Evolutionary conservation across 2,888 invertebrate genomes (phyloP), one percentile per base, ranked within the genome.

Genomic region (Drosophila affinis): DNA sequence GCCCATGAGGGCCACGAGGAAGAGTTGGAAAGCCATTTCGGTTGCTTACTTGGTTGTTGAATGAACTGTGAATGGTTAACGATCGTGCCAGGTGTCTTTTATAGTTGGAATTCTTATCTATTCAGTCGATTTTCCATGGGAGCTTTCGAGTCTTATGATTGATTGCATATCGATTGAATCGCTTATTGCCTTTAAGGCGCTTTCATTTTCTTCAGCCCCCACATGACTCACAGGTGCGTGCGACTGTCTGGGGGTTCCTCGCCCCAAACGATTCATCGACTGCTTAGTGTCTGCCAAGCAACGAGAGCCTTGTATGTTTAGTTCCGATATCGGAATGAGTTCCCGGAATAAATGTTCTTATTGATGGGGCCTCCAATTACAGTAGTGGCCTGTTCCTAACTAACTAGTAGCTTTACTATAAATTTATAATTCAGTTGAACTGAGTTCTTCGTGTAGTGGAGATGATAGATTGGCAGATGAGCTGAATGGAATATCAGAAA

Each of bases 21-120:
- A 32, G n/a, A 73, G 60, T 47, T 81, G 82, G 34, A 48, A 62
- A 47, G 68, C 62, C 82, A 85, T 85, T 48, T 71, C 53, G 63
- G 45, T 53, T 32, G 39, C 7, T 49, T 44, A 17, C 39, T n/a
- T 7, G 14, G 39, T 39, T 39, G 39, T 7, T 39, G 39, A 7
- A 7, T 39, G 0, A n/a, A 39, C 39, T 14, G 45, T 67, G 69
- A 6, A 21, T 29, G 10, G 48, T 1, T 12, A 7, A 0, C n/a
- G 10, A 32, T 3, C n/a, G n/a, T 6, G 46, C 17, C 3, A n/a
- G 6, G 10, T 49, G n/a, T 14, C 44, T 71, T 77, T 70, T 80
- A 80, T 78, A 77, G 60, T 9, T 39, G 5, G 27, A 34, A 18
- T 24, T 21, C 54, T 56, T 78, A 70, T 70, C 70, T 63, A 6